Conservation (phyloP, 2,888 invertebrate genomes). For the Pollenia labialis region DNA sequence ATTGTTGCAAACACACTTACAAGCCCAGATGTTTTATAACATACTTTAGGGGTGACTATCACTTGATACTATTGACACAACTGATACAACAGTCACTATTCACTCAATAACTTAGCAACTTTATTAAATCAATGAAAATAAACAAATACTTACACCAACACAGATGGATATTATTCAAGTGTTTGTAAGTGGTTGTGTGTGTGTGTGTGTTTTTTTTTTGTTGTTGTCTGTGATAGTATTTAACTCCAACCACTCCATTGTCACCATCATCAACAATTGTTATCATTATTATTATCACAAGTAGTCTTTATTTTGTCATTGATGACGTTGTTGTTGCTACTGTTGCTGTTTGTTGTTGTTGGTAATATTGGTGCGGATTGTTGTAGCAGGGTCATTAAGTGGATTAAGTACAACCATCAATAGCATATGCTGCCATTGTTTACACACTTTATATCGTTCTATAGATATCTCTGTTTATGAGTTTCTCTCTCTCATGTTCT, state of each 20-base stretch:
- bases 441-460: constrained; percentile 31
- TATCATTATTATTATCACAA: constrained; percentile 65
- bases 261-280: constrained; percentile 63
- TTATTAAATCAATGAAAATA: constrained; percentile 64
- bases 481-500: background rate
- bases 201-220: no score
- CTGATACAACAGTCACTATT: constrained; percentile 3
- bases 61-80: background rate
- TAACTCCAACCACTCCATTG: constrained; percentile 59
- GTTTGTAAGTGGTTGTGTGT: background rate
- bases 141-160: constrained; percentile 6
- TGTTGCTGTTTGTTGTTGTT: constrained; percentile 22
- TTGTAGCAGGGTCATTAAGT: constrained; percentile 65
- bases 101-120: constrained; percentile 59
- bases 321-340: constrained; percentile 20
- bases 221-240: constrained; percentile 20
- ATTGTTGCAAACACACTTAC: background rate
- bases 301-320: constrained; percentile 36
- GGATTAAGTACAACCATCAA: constrained; percentile 70
- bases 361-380: constrained; percentile 21
- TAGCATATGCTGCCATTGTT: constrained; percentile 66
- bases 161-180: background rate
- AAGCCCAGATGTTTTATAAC: constrained; percentile 32
- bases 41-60: constrained; percentile 4
- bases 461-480: background rate